Evolutionary conservation across 37 sponge, comb jelly and placozoan genomes (phyloP), one percentile per base, ranked within the genome.

Genomic region (Cliona cf. orientalis): DNA sequence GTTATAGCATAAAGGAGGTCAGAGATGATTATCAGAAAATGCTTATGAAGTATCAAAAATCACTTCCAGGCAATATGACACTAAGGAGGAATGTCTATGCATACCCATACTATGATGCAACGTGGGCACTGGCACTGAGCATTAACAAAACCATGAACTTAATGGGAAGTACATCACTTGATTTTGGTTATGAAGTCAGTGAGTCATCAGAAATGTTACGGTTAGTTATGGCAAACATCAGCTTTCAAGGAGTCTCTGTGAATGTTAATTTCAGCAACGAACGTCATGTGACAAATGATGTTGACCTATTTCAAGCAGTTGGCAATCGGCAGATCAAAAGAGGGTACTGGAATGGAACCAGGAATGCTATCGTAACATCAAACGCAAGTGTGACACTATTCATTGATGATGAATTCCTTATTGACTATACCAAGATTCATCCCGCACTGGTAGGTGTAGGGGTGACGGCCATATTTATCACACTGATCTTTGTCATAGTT

Each of bases 191-290:
- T 21, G 23, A 11, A 26, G 6, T 26, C 26, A 6, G 26, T 22
- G 26, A 22, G 7, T 12, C 26, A 61, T 37, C 35, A 31, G 39
- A 34, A 31, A 5, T 7, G 9, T 21, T 71, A 12, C 37, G 29
- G 25, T 5, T 21, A 3, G n/a, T 26, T 6, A n/a, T 71, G 29
- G 4, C 42, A 4, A 28, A 43, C 23, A 2, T 71, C 23, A 45
- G 26, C n/a, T 71, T 71, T 32, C 72, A 43, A 23, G 72, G 72
- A 29, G 46, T 71, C 6, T 71, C 72, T 45, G 28, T 38, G 11
- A 43, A 29, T n/a, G 72, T 71, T 7, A 44, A 71, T 7, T 45
- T 71, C 23, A 28, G 44, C 25, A 33, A 6, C 22, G 46, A 3
- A 31, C 49, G 72, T 12, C 41, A 43, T 43, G 37, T 38, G 5